Percentiles rank a stretch among this genome's conserved stretches.
phyloP scores from a whole-genome alignment of 2,113 vertebrate species.

The Speoplatyrhinus poulsoni region DNA sequence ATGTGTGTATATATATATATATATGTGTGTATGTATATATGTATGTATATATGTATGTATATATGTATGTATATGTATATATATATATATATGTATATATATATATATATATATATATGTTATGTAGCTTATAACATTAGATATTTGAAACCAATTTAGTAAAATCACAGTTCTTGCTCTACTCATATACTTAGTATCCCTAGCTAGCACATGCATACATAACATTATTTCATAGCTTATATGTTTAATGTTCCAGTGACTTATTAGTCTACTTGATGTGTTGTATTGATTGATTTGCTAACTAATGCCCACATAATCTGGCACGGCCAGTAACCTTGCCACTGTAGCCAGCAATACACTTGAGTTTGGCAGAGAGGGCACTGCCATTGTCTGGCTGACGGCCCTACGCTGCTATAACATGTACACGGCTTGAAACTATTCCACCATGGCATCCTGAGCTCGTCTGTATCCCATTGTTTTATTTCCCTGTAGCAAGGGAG shows the following conservation, averaged over 20 bases:
- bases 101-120: not conserved
- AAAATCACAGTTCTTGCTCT: not conserved
- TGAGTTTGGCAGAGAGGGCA: not conserved
- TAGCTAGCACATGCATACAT: too few species aligned
- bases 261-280: not conserved
- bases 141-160: not conserved
- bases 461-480: slow-evolving; percentile 26
- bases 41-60: not conserved
- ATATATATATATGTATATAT: too few species aligned
- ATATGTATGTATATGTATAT: too few species aligned
- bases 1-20: too few species aligned
- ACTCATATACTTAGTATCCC: not conserved
- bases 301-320: not conserved
- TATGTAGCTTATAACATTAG: not conserved
- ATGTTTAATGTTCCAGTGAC: not conserved
- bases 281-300: not conserved
- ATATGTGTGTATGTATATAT: not conserved
- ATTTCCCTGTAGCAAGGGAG: slow-evolving; percentile 52
- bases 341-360: not conserved
- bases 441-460: slow-evolving; percentile 24
- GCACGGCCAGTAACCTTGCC: not conserved
- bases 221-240: not conserved
- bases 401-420: slow-evolving; percentile 28
- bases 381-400: slow-evolving; percentile 10
- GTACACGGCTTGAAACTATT: slow-evolving; percentile 28